phyloP scores from a whole-genome alignment of 1,140 invertebrate species.

The Camponotus floridanus region DNA sequence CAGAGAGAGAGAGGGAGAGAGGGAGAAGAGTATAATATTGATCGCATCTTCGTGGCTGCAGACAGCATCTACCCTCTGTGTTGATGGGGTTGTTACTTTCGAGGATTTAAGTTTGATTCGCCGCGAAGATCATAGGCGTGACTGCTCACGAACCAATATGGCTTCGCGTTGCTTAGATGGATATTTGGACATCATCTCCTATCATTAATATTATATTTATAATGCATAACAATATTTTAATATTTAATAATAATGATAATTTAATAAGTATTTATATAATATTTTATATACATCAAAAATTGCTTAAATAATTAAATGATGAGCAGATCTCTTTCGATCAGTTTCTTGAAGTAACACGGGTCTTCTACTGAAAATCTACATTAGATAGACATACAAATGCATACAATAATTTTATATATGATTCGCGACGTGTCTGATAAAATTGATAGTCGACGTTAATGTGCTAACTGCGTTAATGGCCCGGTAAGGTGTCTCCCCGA shows the following conservation, averaged over 20 bases:
- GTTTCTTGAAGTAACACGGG: not conserved
- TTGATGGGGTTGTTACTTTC: slow-evolving; percentile 84
- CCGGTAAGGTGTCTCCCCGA: slow-evolving; percentile 65
- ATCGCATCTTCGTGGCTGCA: slow-evolving; percentile 85
- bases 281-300: no score
- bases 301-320: no score
- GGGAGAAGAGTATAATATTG: slow-evolving; percentile 83
- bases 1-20: slow-evolving; percentile 63
- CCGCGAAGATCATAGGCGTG: slow-evolving; percentile 74
- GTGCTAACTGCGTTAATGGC: slow-evolving; percentile 43
- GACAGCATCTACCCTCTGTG: slow-evolving; percentile 85
- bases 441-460: slow-evolving; percentile 60
- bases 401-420: not conserved
- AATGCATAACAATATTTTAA: not conserved
- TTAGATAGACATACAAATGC: not conserved
- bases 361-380: not conserved
- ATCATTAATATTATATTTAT: not conserved
- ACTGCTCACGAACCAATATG: slow-evolving; percentile 58
- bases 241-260: no score
- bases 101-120: slow-evolving; percentile 84
- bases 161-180: slow-evolving; percentile 25
- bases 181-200: not conserved
- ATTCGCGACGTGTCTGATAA: slow-evolving; percentile 32
- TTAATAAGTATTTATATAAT: no score
- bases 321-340: not conserved